Evolutionary conservation across 2,113 vertebrate species (phyloP).

Genomic region (Manacus vitellinus): DNA sequence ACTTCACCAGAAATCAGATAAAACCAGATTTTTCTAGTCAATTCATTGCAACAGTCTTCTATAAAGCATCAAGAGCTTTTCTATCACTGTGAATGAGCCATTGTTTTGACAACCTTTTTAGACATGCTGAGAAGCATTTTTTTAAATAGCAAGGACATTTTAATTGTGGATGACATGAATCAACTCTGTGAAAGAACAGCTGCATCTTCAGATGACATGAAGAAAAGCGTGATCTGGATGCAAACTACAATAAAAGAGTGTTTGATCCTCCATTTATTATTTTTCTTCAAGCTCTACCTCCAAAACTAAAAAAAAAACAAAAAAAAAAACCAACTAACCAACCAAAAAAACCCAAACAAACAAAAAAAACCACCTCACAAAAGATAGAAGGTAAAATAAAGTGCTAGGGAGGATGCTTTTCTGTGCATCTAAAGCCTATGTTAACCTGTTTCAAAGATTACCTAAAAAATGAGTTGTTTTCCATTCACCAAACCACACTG

Average conservation of each 20-base stretch:
- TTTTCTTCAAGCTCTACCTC: background rate
- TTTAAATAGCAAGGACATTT: conserved; percentile 75
- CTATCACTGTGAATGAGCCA: background rate
- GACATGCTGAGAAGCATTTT: conserved; percentile 64
- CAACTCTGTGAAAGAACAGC: conserved; percentile 73
- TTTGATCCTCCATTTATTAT: background rate
- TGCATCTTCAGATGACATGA: conserved; percentile 72
- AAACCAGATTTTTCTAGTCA: background rate
- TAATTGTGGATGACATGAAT: conserved; percentile 74
- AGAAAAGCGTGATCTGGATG: conserved; percentile 48
- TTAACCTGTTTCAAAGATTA: background rate
- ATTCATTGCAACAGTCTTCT: background rate
- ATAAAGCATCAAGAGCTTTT: conserved; percentile 27
- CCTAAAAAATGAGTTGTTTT: conserved; percentile 22
- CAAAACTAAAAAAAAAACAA: background rate
- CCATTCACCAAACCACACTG: conserved; percentile 5
- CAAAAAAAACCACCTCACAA: background rate
- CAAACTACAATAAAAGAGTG: conserved; percentile 37
- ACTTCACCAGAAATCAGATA: background rate
- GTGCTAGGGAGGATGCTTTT: background rate
- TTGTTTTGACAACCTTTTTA: conserved; percentile 63
- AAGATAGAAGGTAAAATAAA: background rate
- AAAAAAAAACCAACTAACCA: too few relatives aligned
- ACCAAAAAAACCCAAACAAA: too few relatives aligned
- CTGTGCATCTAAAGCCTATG: background rate